Base-by-base conservation (phyloP, 2,888 invertebrate species). In the Glaucopsyche alexis region DNA sequence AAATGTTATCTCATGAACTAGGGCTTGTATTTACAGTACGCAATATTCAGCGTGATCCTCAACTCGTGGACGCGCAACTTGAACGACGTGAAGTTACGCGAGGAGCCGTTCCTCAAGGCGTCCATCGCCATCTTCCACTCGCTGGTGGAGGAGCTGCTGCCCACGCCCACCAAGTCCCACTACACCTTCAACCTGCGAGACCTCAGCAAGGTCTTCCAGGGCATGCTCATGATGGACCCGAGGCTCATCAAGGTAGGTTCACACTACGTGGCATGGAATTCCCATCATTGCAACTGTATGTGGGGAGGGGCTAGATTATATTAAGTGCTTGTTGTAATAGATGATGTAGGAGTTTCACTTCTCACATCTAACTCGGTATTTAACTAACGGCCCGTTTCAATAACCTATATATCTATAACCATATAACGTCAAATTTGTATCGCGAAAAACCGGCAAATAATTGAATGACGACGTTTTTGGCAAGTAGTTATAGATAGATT, bases 121-220 rank as follows among this genome's bases (percentile, higher is more conserved):
- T 96, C 96, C 0, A 87, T 97, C 75, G 92, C 94, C 2, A 94
- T 97, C 11, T 97, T 96, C 87, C 90, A 89, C 66, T 94, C 93
- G 0, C 94, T 96, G 74, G 93, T 95, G 52, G 90, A 91, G 8
- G 96, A 96, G 80, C 91, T 98, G 73, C 90, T 98, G 13, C 98
- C 98, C 0, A 98, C 98, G 0, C 98, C 98, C 0, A 94, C 96
- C 38, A 98, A 98, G 85, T 97, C 97, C 0, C 98, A 98, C 88
- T 98, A 98, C 81, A 96, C 97, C 0, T 98, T 98, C 87, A 98
- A 98, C 88, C 85, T 98, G 79, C 91, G 98, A 19, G 98, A 98
- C 85, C 94, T 98, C 76, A 95, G 97, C 74, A 95, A 97, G 80
- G 96, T 98, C 19, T 96, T 97, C 82, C 96, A 96, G 89, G 97